Base-by-base conservation (phyloP, 1,140 invertebrate species). In the Apocrypta bakeri region DNA sequence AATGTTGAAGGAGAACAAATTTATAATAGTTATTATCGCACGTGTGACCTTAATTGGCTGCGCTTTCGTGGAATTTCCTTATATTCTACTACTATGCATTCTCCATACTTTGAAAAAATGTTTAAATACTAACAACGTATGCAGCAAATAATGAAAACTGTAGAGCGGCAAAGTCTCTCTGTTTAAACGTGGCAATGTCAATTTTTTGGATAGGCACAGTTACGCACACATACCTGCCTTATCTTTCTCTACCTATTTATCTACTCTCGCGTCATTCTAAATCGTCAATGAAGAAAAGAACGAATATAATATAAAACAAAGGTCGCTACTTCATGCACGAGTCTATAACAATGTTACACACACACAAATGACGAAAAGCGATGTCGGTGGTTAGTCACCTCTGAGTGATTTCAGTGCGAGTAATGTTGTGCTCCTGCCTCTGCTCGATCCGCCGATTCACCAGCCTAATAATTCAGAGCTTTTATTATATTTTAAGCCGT, bases 381-480 rank as follows among this genome's bases (percentile, higher is more conserved):
- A 12, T 66, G 27, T 69, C 48, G 31, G 42, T 73, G 84, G 87
- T 90, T 90, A 92, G 90, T 91, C 94, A 94, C 94, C 94, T 94
- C 92, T 94, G 93, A 79, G 94, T 95, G 87, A 94, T 94, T 93
- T 95, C 94, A 88, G 94, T 95, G 88, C 93, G 94, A 84, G 94
- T 95, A 88, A 95, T 93, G 90, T 93, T 94, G 92, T 94, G 94
- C 90, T 95, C 94, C 91, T 95, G 94, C 87, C 94, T 93, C 91
- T 94, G 93, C 91, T 95, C 94, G 88, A 95, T 93, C 87, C 94
- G 92, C 86, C 94, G 93, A 91, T 94, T 95, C 92, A 95, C 94
- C 92, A 95, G 92, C 92, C 94, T 95, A 85, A 90, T 84, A 79
- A 83, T 84, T 82, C 76, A 84, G 81, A 17, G 31, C 37, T 33